Conservation (phyloP, 2,888 invertebrate species). For the Lingula anatina region DNA sequence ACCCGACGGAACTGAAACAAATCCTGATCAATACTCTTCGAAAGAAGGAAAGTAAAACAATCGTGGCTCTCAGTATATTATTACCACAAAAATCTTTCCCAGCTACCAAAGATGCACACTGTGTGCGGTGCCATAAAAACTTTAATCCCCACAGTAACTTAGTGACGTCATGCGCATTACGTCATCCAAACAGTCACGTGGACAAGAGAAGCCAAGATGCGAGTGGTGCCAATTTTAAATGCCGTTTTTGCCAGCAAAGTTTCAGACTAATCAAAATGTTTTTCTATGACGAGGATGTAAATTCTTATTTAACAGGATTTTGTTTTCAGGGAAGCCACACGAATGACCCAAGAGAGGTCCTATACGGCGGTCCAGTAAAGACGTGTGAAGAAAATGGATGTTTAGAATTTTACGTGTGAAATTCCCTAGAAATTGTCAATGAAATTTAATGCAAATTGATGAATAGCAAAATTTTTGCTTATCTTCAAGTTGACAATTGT, state of each 20-base stretch:
- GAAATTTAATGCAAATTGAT: too few relatives aligned
- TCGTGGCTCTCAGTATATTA: not conserved
- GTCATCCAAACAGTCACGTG: not conserved
- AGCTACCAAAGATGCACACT: not conserved
- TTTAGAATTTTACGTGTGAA: not conserved
- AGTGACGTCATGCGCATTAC: not conserved
- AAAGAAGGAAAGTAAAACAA: not conserved
- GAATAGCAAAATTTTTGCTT: too few relatives aligned
- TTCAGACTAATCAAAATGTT: not conserved
- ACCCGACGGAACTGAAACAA: not conserved
- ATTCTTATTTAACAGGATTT: not conserved
- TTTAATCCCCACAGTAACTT: not conserved
- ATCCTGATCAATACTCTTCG: not conserved
- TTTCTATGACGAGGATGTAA: not conserved
- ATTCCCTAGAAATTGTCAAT: too few relatives aligned
- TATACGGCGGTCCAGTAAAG: not conserved
- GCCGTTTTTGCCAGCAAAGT: not conserved
- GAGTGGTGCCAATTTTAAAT: not conserved
- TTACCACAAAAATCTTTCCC: not conserved
- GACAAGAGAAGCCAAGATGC: not conserved
- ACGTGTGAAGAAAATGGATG: not conserved
- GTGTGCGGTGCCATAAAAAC: not conserved
- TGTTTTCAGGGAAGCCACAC: not conserved
- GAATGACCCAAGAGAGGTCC: not conserved
- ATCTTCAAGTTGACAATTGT: too few relatives aligned